Evolutionary conservation across 2,888 invertebrate species (phyloP), one percentile per base, ranked within the genome.

Genomic region (Branchinecta sandiegonensis): DNA sequence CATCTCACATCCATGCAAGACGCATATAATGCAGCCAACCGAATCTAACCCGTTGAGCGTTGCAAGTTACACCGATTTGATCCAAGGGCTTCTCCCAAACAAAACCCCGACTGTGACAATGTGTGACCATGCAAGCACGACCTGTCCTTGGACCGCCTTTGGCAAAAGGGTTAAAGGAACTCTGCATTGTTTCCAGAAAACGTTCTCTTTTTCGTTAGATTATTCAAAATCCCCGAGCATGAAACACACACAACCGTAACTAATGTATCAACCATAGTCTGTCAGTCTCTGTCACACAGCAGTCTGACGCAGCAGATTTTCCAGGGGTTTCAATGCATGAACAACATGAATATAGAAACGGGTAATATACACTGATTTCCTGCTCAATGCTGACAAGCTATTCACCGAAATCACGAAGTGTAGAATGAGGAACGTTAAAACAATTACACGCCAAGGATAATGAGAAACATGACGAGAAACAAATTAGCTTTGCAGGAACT

Each of bases 311-410:
- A 23, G 23, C 63, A 23, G 11, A 17, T 56, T 56, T 56, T 56
- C 63, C 63, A 56, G n/a, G 10, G 63, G n/a, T n/a, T 56, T 56
- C 23, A 56, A 56, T 56, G 63, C 63, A 56, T 56, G 63, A 56
- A 56, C 11, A 56, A n/a, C 63, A 23, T 56, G 63, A 56, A 56
- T 56, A 56, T 23, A 56, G 63, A 56, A 23, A 17, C n/a, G 23
- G 23, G 63, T 37, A 37, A 37, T 37, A 37, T 37, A 37, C 37
- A 37, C 37, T 37, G 37, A 37, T 37, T 37, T 37, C 37, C 37
- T 37, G 37, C 37, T 37, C 37, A 37, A 6, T 37, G 63, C n/a
- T 56, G 23, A n/a, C 63, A 56, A 56, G 23, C 63, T 11, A 37
- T 37, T 56, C 63, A 56, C n/a, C 9, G 63, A 56, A 56, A 56